Evolutionary conservation across 1,140 invertebrate genomes (phyloP).

Genomic region (Pseudomyrmex flavicornis): DNA sequence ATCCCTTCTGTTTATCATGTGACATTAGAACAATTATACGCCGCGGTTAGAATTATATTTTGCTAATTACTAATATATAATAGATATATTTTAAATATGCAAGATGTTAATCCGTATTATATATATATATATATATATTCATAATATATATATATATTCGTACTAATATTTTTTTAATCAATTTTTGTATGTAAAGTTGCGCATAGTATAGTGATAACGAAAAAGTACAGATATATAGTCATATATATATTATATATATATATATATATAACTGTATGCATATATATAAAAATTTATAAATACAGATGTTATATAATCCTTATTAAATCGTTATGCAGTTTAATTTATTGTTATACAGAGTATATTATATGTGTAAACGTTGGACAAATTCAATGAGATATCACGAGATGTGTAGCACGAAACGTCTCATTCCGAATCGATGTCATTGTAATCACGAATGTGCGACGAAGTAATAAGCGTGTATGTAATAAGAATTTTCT

Average conservation of each 20-base stretch:
- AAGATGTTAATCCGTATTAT: slow-evolving; percentile 54
- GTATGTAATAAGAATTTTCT: slow-evolving; percentile 29
- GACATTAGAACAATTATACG: slow-evolving; percentile 42
- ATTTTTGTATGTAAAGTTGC: slow-evolving; percentile 58
- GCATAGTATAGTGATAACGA: slow-evolving; percentile 15
- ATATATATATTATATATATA: background rate
- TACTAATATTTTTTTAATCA: slow-evolving; percentile 63
- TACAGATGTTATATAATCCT: slow-evolving; percentile 53
- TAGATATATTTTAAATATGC: slow-evolving; percentile 45
- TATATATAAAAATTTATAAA: slow-evolving; percentile 37
- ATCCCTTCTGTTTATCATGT: background rate
- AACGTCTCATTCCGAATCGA: slow-evolving; percentile 29
- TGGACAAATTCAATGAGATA: slow-evolving; percentile 36
- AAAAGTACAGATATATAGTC: slow-evolving; percentile 41
- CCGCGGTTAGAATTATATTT: slow-evolving; percentile 54
- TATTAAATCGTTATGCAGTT: slow-evolving; percentile 47
- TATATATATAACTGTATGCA: slow-evolving; percentile 16
- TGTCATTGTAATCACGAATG: slow-evolving; percentile 25
- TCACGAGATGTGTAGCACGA: slow-evolving; percentile 25
- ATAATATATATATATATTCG: slow-evolving; percentile 3
- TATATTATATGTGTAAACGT: slow-evolving; percentile 35
- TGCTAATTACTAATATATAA: slow-evolving; percentile 60
- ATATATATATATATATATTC: too few species aligned
- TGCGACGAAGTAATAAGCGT: slow-evolving; percentile 2
- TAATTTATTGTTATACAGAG: slow-evolving; percentile 52